Conservation (phyloP, 2,888 invertebrate species). For the Cinara cedri region DNA sequence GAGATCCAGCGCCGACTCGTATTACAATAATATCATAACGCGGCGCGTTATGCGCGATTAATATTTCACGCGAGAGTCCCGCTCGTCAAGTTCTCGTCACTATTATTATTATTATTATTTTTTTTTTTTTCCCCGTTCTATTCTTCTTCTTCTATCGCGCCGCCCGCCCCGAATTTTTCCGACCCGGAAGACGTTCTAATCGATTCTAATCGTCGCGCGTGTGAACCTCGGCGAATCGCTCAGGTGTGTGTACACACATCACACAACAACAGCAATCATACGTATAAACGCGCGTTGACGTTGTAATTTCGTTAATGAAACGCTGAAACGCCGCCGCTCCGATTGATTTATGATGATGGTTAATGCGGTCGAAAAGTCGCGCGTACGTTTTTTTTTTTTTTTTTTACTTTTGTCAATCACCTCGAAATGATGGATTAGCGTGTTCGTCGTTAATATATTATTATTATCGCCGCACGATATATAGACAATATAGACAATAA, state of each 20-base stretch:
- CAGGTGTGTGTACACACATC: background rate
- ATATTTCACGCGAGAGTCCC: too few relatives aligned
- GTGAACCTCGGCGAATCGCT: background rate
- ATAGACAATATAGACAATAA: background rate
- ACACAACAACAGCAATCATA: background rate
- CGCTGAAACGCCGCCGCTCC: too few relatives aligned
- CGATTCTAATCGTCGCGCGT: constrained; percentile 23
- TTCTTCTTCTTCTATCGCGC: too few relatives aligned
- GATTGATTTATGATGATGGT: constrained; percentile 49
- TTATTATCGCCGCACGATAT: background rate
- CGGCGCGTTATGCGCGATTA: too few relatives aligned
- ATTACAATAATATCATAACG: too few relatives aligned
- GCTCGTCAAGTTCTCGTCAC: too few relatives aligned
- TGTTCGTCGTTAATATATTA: constrained; percentile 3
- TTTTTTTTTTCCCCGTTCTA: too few relatives aligned
- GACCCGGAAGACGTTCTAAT: constrained; percentile 32
- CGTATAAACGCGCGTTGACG: constrained; percentile 4
- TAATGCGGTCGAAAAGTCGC: constrained; percentile 22
- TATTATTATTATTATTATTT: too few relatives aligned
- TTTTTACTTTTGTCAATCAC: constrained; percentile 45
- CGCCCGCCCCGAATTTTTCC: background rate
- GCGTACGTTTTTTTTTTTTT: background rate
- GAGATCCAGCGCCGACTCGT: too few relatives aligned
- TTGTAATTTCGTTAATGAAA: constrained; percentile 45
- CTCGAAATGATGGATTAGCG: constrained; percentile 43